Evolutionary conservation across 1,140 invertebrate species (phyloP), one percentile per base, ranked within the genome.

Genomic region (Heliconius hermathena): DNA sequence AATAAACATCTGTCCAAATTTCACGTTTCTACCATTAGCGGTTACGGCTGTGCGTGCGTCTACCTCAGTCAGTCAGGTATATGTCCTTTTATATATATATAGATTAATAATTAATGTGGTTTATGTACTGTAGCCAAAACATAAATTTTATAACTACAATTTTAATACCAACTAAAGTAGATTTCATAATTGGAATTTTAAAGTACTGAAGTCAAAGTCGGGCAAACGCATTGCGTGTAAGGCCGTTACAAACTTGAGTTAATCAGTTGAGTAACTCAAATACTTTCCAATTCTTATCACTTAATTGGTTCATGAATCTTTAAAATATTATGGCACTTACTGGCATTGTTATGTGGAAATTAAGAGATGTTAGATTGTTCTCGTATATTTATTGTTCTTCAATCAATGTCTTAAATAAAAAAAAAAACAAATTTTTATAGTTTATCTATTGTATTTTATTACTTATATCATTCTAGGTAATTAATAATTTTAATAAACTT

Each of bases 281-380:
- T 79, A 79, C 81, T 82, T 81, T 83, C 75, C 76, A 82, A 81
- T 80, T 76, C 73, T 84, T 82, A 84, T 83, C 82, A 80, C 54
- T 82, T 82, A 84, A 84, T 84, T 84, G 83, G 79, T 84, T 81
- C 81, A 80, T 80, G 81, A 80, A 84, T 82, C 83, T 80, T 80
- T 74, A 76, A 80, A 81, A 81, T 83, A 74, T 83, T 81, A 72
- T 81, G 82, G 81, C 82, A 83, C 46, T 46, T 72, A 41, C 70
- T 60, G 60, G 38, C 41, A 78, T 80, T 66, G 73, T 36, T 70
- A 38, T 57, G 11, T 71, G 73, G 75, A 33, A 73, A 81, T 72
- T 76, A 29, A 66, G 22, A 57, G 71, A 76, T 79, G 46, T 66
- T 66, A 73, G 26, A 71, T 71, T 57, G 22, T 57, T 9, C 41